Evolutionary conservation across 1,140 invertebrate species (phyloP).

Genomic region (Trichomalopsis sarcophagae): DNA sequence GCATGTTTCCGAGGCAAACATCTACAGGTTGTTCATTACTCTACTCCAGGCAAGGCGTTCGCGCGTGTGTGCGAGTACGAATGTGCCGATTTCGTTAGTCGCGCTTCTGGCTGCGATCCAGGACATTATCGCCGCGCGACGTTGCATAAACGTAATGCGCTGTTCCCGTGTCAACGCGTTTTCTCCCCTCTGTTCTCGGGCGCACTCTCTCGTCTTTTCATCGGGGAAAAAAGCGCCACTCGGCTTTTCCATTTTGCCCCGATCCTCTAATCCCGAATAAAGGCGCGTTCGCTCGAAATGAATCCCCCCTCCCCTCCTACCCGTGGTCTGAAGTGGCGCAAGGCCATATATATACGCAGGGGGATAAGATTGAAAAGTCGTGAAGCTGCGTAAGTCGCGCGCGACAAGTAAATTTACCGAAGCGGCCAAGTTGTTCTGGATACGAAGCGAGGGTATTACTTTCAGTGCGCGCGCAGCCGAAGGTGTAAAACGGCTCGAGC

Average conservation of each 20-base stretch:
- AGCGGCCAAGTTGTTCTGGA: not conserved
- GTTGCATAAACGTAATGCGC: slow-evolving; percentile 31
- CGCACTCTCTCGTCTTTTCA: not conserved
- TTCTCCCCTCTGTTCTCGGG: not conserved
- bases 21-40: slow-evolving; percentile 70
- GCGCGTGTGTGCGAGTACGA: slow-evolving; percentile 57
- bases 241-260: not conserved
- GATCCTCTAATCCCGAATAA: not conserved
- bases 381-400: not conserved
- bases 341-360: not conserved
- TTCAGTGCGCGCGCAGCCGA: slow-evolving; percentile 12
- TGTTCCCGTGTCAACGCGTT: not conserved
- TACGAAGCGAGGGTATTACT: slow-evolving; percentile 29
- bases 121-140: slow-evolving; percentile 59
- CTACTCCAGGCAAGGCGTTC: slow-evolving; percentile 53
- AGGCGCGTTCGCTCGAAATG: not conserved
- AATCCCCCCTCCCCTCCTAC: not conserved
- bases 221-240: not conserved
- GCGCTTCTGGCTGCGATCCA: slow-evolving; percentile 62
- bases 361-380: slow-evolving; percentile 34
- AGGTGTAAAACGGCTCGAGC: slow-evolving; percentile 21
- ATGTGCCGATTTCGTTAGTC: slow-evolving; percentile 66
- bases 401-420: slow-evolving; percentile 43
- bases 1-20: slow-evolving; percentile 54
- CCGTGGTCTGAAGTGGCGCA: not conserved